Conservation (phyloP, 2,888 invertebrate genomes). For the Hydroisotoma schaefferi region DNA sequence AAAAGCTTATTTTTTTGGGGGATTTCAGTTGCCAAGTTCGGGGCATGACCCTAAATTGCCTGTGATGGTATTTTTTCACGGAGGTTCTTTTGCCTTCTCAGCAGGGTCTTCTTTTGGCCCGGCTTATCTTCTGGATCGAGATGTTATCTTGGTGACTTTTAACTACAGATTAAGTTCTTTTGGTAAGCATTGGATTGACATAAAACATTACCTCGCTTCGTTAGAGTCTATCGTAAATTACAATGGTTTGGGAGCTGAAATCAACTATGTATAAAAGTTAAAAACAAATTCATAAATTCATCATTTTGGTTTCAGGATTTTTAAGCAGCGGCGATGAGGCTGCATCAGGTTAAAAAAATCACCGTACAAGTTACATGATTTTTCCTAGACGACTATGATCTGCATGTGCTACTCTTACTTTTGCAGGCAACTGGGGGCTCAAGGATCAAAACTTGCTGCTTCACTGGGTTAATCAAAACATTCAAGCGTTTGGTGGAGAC, state of each 20-base stretch:
- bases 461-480: constrained; percentile 32
- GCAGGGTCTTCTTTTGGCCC: constrained; percentile 33
- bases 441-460: constrained; percentile 37
- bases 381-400: no score
- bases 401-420: neutral
- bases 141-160: constrained; percentile 36
- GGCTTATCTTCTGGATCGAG: constrained; percentile 31
- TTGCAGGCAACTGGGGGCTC: constrained; percentile 28
- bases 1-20: no score
- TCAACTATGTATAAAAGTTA: no score
- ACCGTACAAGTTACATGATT: neutral
- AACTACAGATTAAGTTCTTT: constrained; percentile 30
- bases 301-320: constrained; percentile 25
- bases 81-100: constrained; percentile 32
- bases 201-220: no score
- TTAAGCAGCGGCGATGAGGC: constrained; percentile 38
- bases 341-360: constrained; percentile 18
- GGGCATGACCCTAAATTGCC: constrained; percentile 18
- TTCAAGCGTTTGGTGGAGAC: constrained; percentile 34
- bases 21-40: constrained; percentile 13
- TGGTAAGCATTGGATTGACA: no score
- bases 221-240: no score
- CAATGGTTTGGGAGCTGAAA: no score
- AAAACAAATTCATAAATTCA: no score
- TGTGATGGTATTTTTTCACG: constrained; percentile 34